Evolutionary conservation across 1,140 invertebrate genomes (phyloP).

Genomic region (Anastrepha obliqua): DNA sequence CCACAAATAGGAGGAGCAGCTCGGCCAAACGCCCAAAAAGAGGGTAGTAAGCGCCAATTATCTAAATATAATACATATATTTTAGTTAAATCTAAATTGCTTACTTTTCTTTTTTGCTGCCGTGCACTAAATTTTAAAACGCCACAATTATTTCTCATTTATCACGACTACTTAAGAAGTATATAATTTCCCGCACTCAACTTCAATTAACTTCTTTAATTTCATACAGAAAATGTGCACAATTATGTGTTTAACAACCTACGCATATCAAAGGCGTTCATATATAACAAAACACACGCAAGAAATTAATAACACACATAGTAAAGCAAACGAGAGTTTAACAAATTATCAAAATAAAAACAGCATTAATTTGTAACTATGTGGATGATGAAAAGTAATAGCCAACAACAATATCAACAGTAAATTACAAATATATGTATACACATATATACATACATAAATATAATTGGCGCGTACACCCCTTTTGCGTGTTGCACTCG

Average conservation of each 20-base stretch:
- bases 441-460: not conserved
- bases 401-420: not conserved
- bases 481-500: no score
- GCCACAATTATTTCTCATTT: slow-evolving; percentile 11
- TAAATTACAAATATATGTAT: not conserved
- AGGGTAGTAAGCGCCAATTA: no score
- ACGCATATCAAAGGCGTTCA: not conserved
- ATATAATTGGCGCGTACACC: no score
- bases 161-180: not conserved
- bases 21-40: no score
- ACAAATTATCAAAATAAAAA: not conserved
- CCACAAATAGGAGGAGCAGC: no score
- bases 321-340: not conserved
- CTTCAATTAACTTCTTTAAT: slow-evolving; percentile 5
- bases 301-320: not conserved
- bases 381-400: not conserved
- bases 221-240: not conserved
- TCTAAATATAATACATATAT: no score
- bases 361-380: not conserved
- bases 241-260: not conserved
- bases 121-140: not conserved
- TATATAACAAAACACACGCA: not conserved
- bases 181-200: slow-evolving; percentile 6
- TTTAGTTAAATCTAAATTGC: no score
- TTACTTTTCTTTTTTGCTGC: no score